Base-by-base conservation (phyloP, 2,888 invertebrate genomes). In the Lomographa bimaculata region DNA sequence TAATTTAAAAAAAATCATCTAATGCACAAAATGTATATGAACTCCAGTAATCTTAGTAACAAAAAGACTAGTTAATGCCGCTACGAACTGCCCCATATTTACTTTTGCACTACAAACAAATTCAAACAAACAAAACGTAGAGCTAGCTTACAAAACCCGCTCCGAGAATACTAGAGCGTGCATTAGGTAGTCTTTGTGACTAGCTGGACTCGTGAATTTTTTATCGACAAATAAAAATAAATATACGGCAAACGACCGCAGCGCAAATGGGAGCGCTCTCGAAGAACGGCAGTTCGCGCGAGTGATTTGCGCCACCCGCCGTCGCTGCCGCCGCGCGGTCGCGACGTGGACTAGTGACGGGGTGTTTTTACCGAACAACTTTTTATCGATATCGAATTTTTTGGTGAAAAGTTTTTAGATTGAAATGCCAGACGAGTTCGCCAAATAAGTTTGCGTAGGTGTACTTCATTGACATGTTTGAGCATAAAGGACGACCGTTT, bases 281-380 rank as follows among this genome's bases (percentile, higher is more conserved):
- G 68, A 81, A 84, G 84, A 86, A 76, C 82, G 85, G 86, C 81
- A 83, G 85, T 87, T 72, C 85, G 81, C 87, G 87, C 86, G 87
- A 85, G 77, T 86, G 87, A 86, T 83, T 85, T 79, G 87, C 82
- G 72, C 86, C 87, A 79, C 87, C 86, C 84, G 74, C 69, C 67
- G 71, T 62, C 65, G 38, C 7, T 80, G 74, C 67, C 68, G 64
- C 68, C 61, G 69, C 78, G 79, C 69, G 82, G 79, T 78, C 84
- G 85, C 85, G 83, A 73, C 78, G 66, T 60, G 60, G 42, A 33
- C 59, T 75, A 79, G 81, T 60, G 84, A 64, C 65, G 82, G 47
- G 44, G 40, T 46, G 11, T 9, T 20, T 8, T 30, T 30, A 26
- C 12, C 12, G 18, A 6, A 6, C n/a, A 29, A 36, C 25, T 11